Evolutionary conservation across 2,797 vertebrate species (phyloP).

Genomic region (Spatula versicolor): DNA sequence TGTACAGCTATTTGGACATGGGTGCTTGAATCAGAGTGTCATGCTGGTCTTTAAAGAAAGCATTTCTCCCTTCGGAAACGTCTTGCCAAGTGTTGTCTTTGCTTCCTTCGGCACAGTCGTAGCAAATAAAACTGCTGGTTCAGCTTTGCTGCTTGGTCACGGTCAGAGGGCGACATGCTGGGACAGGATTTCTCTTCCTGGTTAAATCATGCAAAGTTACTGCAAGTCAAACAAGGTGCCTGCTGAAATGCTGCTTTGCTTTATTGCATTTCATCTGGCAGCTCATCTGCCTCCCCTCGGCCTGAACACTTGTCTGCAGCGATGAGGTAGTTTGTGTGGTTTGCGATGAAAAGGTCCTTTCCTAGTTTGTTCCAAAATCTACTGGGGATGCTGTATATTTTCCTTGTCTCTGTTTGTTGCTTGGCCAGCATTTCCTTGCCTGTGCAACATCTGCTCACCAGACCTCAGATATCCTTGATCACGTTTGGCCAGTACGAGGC

Average conservation of each 20-base stretch:
- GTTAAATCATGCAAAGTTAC: neutral
- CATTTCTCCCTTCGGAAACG: neutral
- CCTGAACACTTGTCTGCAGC: neutral
- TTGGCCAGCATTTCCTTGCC: constrained; percentile 43
- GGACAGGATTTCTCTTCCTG: neutral
- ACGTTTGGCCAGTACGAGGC: neutral
- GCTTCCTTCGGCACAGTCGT: neutral
- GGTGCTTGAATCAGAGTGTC: neutral
- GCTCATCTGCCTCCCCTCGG: neutral
- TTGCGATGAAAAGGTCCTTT: constrained; percentile 26
- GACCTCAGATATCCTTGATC: constrained; percentile 8
- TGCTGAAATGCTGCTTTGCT: constrained; percentile 30
- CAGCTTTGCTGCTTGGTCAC: neutral
- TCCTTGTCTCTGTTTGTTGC: constrained; percentile 33
- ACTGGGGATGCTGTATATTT: constrained; percentile 38
- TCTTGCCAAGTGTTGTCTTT: neutral
- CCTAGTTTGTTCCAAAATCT: constrained; percentile 21
- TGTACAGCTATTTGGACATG: constrained; percentile 16
- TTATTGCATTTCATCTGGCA: neutral
- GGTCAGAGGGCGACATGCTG: accelerated
- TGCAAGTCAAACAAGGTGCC: neutral
- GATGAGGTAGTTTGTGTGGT: constrained; percentile 42
- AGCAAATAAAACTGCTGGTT: neutral
- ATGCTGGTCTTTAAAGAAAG: neutral
- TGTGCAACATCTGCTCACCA: constrained; percentile 54